Evolutionary conservation across 2,888 invertebrate genomes (phyloP), one percentile per base, ranked within the genome.

Genomic region (Acronicta psi): DNA sequence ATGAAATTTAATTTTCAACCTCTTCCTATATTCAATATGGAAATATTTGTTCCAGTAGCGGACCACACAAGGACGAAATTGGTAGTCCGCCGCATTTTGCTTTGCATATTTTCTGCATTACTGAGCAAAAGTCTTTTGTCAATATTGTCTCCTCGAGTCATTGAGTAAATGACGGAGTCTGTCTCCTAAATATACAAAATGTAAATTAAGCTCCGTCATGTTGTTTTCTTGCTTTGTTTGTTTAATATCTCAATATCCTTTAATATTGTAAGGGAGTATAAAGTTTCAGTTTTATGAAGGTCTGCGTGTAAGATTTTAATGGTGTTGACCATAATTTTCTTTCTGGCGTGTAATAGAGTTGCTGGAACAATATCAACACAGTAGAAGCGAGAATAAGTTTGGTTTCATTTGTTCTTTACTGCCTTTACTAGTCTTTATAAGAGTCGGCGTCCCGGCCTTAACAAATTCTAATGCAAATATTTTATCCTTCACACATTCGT

Each of bases 21-120:
- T 66, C 74, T 74, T 72, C 59, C 58, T 60, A 63, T 81, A 84
- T 84, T 80, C 78, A 81, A 78, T 82, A 78, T 81, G 82, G 77
- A 80, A 82, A 83, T 83, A 83, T 79, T 78, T 75, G 75, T 75
- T 79, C 76, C 80, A 76, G 80, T 79, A 70, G 74, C 76, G 76
- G 89, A 88, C 89, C 90, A 90, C 90, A 90, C 89, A 89, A 79
- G 83, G 84, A 73, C 79, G 71, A 83, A 85, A 84, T 87, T 81
- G 85, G 83, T 82, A 80, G 84, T 74, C 75, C 71, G 74, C 60
- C 64, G 80, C 79, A 76, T 84, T 79, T 87, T 78, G 83, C 83
- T 92, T 91, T 92, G 90, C 91, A 92, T 92, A 91, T 91, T 91
- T 91, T 88, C 87, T 88, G 88, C 90, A 91, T 91, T 88, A 89